Evolutionary conservation across 1,140 invertebrate genomes (phyloP), one percentile per base, ranked within the genome.

Genomic region (Trachymyrmex cornetzi): DNA sequence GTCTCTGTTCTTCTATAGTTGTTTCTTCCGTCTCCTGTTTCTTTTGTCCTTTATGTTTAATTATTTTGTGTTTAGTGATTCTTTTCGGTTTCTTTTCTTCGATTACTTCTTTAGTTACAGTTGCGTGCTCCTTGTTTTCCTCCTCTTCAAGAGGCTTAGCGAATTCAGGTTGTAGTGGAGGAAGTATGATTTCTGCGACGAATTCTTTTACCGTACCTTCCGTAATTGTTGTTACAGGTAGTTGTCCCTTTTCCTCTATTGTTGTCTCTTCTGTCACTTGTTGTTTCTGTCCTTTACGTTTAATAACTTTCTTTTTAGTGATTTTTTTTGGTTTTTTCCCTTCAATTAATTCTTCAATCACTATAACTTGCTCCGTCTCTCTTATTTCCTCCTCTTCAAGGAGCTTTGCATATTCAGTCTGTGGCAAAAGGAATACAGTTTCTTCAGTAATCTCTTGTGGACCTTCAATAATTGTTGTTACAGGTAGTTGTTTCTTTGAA

Each of bases 91-190:
- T 95, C 0, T 95, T 94, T 80, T 94, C 92, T 59, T 90, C 92
- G 0, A 94, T 95, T 3, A 93, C 44, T 22, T 92, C 91, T 77
- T 95, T 88, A 7, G 90, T 93, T 0, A 94, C 86, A 16, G 90
- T 94, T 2, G 94, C 91, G 66, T 94, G 90, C 64, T 94, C 93
- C 0, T 90, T 92, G 14, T 94, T 72, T 88, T 95, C 94, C 69
- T 4, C 48, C 14, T 50, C 7, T 27, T 84, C 77, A 4, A 34
- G 7, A 34, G 87, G 84, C 2, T 75, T 71, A 2, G 82, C 74
- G 0, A 84, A 88, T 82, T 94, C 88, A 2, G 34, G 27, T 3
- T 19, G 16, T 5, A 63, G 63, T 22, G 55, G 11, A 9, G 53
- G 6, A 85, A 16, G 12, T 38, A 38, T 0, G 1, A 38, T 38